Conservation (phyloP, 2,888 invertebrate genomes). For the Pteria penguin region DNA sequence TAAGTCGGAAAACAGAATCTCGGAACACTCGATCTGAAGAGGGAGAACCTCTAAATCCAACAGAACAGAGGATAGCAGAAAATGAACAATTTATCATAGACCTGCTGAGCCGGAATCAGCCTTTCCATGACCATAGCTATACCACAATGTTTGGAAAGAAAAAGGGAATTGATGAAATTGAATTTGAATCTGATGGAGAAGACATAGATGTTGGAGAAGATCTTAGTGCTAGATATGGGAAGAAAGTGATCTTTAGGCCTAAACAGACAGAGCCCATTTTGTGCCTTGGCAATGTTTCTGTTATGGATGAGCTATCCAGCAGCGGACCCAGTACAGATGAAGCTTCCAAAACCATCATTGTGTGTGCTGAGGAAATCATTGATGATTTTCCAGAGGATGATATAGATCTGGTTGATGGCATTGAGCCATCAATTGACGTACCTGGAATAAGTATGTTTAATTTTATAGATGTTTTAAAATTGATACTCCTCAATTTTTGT, state of each 20-base stretch:
- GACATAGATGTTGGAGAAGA: slow-evolving; percentile 44
- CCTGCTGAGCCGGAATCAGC: slow-evolving; percentile 63
- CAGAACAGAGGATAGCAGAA: slow-evolving; percentile 62
- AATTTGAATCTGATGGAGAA: slow-evolving; percentile 48
- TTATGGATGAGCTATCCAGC: slow-evolving; percentile 42
- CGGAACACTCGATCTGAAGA: slow-evolving; percentile 39
- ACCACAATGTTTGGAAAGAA: slow-evolving; percentile 73
- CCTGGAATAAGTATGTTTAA: too few relatives aligned
- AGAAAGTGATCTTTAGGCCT: slow-evolving; percentile 25
- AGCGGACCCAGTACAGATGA: slow-evolving; percentile 41
- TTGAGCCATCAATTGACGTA: too few relatives aligned
- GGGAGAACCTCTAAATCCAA: slow-evolving; percentile 61
- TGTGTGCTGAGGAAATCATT: slow-evolving; percentile 45
- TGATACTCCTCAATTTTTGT: too few relatives aligned
- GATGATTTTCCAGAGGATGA: slow-evolving; percentile 37
- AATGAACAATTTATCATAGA: slow-evolving; percentile 72
- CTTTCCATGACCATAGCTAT: slow-evolving; percentile 74
- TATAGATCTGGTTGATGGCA: not conserved
- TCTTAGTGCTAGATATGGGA: slow-evolving; percentile 21
- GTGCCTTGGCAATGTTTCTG: slow-evolving; percentile 44
- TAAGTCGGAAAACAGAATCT: not conserved
- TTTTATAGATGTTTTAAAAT: too few relatives aligned
- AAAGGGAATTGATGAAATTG: slow-evolving; percentile 51
- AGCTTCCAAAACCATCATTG: slow-evolving; percentile 45
- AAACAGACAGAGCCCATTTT: slow-evolving; percentile 39